A percentile compares a stretch with the other conserved stretches of the same genome.
Conservation (phyloP, 2,113 vertebrate genomes). For the Dermatemys mawii region DNA sequence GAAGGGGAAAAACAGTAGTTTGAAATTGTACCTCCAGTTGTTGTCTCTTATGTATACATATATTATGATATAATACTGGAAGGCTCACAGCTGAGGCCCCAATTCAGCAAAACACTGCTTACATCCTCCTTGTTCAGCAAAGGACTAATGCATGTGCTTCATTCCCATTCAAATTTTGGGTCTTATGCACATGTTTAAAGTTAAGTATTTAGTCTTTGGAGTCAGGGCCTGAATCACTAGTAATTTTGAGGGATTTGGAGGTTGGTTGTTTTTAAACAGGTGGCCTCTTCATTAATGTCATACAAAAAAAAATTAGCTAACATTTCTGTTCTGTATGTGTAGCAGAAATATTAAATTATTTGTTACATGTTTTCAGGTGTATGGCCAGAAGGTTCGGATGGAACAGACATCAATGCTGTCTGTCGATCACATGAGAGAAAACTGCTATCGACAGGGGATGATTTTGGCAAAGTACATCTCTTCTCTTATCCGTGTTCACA, state of each 20-base stretch:
- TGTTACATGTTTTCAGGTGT: conserved; percentile 82
- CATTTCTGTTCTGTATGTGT: background rate
- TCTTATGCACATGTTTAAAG: background rate
- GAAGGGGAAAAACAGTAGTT: background rate
- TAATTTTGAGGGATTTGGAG: background rate
- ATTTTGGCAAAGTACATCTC: conserved; percentile 98
- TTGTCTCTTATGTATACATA: background rate
- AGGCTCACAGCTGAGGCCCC: background rate
- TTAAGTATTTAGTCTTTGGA: background rate
- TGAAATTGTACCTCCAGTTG: background rate
- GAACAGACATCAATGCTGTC: conserved; percentile 95
- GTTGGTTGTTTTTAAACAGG: background rate
- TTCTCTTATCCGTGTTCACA: conserved; percentile 96
- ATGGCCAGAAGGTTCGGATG: conserved; percentile 98
- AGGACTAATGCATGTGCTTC: background rate
- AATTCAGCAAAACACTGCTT: background rate
- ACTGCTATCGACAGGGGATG: conserved; percentile 92
- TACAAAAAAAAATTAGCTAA: background rate
- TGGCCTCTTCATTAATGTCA: background rate
- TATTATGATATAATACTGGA: background rate
- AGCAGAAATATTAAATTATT: conserved; percentile 4
- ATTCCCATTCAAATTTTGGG: background rate
- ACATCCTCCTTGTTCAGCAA: background rate
- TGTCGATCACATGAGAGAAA: conserved; percentile 87
- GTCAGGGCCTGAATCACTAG: background rate